These are phyloP conservation scores for Saccostrea echinata DNA, from an alignment of 1,140 invertebrate genomes.

Conservation along the genomic window DNA sequence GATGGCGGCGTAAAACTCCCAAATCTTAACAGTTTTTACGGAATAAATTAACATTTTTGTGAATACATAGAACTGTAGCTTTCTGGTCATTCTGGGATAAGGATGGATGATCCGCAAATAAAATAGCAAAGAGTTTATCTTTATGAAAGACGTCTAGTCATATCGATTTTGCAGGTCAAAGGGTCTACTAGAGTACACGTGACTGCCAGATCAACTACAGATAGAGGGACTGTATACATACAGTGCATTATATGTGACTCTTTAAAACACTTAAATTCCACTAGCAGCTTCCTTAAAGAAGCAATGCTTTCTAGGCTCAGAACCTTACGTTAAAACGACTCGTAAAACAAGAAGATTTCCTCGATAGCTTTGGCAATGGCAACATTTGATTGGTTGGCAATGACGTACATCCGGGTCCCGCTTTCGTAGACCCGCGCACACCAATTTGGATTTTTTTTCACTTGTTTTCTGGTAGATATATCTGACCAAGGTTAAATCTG, in stretches of 20 bases:
- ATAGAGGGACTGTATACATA: neutral
- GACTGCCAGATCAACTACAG: neutral
- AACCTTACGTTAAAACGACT: neutral
- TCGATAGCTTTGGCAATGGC: neutral
- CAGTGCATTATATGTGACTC: neutral
- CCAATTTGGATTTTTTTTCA: neutral
- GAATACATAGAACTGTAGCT: no score
- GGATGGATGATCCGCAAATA: no score
- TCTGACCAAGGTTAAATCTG: no score
- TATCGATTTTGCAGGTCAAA: neutral
- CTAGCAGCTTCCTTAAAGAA: neutral
- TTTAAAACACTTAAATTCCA: neutral
- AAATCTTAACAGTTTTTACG: no score
- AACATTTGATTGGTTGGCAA: neutral
- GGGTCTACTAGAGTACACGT: neutral
- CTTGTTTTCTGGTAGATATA: no score
- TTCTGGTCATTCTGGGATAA: no score
- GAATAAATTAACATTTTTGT: no score
- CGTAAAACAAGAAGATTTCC: no score
- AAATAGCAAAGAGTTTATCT: no score
- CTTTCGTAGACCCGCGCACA: neutral
- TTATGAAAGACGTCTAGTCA: neutral
- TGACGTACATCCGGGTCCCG: conserved; percentile 15
- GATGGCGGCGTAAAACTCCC: no score
- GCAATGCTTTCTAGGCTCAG: neutral